phyloP scores from a whole-genome alignment of 1,140 invertebrate species.

The Lepidurus couesii region DNA sequence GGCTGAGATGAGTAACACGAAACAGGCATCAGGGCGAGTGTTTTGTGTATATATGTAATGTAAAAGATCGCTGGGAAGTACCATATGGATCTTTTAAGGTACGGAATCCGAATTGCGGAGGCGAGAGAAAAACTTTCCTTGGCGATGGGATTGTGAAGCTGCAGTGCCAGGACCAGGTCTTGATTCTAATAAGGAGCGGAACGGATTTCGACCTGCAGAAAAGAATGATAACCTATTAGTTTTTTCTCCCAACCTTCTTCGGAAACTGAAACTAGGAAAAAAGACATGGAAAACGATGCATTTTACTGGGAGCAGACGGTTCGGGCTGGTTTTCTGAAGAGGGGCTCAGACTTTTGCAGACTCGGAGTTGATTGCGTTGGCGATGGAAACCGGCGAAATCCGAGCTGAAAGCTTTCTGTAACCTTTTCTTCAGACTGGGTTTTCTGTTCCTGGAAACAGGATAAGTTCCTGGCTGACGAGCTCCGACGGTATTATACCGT shows the following conservation, averaged over 20 bases:
- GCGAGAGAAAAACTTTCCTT: neutral
- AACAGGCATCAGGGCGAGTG: neutral
- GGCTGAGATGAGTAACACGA: neutral
- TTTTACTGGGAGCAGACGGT: neutral
- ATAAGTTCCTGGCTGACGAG: neutral
- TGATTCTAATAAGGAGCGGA: neutral
- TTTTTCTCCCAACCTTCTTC: neutral
- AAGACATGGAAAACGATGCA: neutral
- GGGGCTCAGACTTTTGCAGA: neutral
- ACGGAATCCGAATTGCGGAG: neutral
- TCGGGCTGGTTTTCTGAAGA: neutral
- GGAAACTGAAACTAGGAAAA: neutral
- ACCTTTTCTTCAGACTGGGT: neutral
- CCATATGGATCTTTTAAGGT: slow-evolving; percentile 11
- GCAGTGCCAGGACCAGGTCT: neutral
- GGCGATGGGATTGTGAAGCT: neutral
- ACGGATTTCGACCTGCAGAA: neutral
- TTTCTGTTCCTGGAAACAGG: slow-evolving; percentile 1
- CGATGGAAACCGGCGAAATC: neutral
- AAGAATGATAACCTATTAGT: neutral
- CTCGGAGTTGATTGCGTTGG: neutral
- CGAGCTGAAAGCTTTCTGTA: slow-evolving; percentile 15
- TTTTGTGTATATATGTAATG: neutral
- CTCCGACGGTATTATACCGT: neutral
- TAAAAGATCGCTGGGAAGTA: neutral